Conservation (phyloP, 1,140 invertebrate species). For the Zaprionus davidi region DNA sequence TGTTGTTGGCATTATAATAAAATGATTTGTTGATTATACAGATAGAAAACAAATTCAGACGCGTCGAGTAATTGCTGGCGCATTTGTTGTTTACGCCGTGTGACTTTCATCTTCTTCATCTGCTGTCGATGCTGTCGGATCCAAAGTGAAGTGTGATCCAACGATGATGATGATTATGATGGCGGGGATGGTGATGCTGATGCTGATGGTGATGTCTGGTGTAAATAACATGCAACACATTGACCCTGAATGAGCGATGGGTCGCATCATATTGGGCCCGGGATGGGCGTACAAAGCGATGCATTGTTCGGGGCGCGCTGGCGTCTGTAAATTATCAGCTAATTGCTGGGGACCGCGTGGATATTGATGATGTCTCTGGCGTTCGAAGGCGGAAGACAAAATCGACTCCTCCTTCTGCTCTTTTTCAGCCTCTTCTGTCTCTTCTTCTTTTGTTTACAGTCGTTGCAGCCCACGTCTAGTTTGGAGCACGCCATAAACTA, state of each 20-base stretch:
- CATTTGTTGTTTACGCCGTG: slow-evolving; percentile 16
- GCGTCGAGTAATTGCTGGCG: neutral
- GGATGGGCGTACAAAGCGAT: slow-evolving; percentile 47
- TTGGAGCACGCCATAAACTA: slow-evolving; percentile 25
- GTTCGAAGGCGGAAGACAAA: slow-evolving; percentile 55
- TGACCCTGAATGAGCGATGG: slow-evolving; percentile 60
- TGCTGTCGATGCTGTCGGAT: slow-evolving; percentile 11
- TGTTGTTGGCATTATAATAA: slow-evolving; percentile 53
- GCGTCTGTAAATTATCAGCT: slow-evolving; percentile 60
- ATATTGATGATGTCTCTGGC: slow-evolving; percentile 43
- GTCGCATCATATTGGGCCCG: slow-evolving; percentile 1
- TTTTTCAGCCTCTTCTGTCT: slow-evolving; percentile 16
- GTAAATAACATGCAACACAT: slow-evolving; percentile 68
- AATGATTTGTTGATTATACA: slow-evolving; percentile 55
- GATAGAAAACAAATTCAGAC: slow-evolving; percentile 17
- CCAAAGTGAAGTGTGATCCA: neutral
- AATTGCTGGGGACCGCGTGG: slow-evolving; percentile 27
- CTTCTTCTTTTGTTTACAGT: slow-evolving; percentile 1
- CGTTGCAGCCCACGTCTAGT: slow-evolving; percentile 17
- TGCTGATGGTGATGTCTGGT: slow-evolving; percentile 15
- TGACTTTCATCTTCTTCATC: slow-evolving; percentile 38
- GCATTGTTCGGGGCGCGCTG: slow-evolving; percentile 57
- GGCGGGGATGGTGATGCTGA: neutral
- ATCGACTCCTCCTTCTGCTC: neutral
- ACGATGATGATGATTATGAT: slow-evolving; percentile 2